A percentile compares a stretch with the other conserved stretches of the same genome.
Evolutionary conservation across 2,797 vertebrate genomes (phyloP).

Genomic region (Notamacropus eugenii): DNA sequence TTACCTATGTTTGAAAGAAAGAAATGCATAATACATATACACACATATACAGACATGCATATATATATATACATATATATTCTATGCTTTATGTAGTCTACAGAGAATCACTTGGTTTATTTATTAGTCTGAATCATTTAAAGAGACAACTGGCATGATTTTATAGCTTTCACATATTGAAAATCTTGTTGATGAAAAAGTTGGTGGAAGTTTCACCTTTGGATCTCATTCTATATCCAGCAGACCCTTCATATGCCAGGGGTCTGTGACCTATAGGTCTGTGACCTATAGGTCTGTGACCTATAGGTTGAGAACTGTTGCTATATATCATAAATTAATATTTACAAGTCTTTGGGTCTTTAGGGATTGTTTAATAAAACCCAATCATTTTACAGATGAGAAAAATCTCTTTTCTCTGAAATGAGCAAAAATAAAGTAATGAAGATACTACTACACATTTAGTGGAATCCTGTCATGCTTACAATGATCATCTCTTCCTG

Average conservation of each 20-base stretch:
- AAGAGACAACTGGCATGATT: background rate
- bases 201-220: background rate
- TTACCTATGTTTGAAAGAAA: background rate
- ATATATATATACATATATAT: background rate
- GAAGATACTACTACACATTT: background rate
- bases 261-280: background rate
- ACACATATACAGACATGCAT: background rate
- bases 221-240: background rate
- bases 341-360: background rate
- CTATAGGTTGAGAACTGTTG: background rate
- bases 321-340: background rate
- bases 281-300: background rate
- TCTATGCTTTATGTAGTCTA: background rate
- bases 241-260: background rate
- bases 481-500: background rate
- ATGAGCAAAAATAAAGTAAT: background rate
- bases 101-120: background rate
- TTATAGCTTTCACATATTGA: background rate
- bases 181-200: background rate
- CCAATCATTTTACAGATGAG: background rate
- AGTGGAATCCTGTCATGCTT: background rate
- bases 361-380: background rate
- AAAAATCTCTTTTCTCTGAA: background rate
- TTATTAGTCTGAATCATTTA: background rate
- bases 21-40: background rate